Evolutionary conservation across 30 jellyfish, hydroid and myxozoan species (phyloP), one percentile per base, ranked within the genome.

Genomic region (Chironex yamaguchii): DNA sequence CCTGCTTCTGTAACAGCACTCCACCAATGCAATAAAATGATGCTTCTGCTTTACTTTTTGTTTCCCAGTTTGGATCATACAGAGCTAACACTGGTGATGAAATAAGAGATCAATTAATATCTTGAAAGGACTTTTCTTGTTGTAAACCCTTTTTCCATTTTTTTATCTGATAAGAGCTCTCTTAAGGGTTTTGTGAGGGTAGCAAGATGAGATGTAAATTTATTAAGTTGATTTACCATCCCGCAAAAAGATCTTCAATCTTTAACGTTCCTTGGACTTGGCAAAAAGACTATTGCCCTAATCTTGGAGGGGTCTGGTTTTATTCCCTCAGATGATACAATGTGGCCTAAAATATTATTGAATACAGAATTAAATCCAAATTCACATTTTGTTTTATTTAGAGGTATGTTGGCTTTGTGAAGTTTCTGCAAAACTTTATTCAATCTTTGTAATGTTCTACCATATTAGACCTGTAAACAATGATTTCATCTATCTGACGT

Each of bases 1-100:
- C 84, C 48, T 82, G 86, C 1, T 24, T 64, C 51, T 82, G 92
- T 22, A 21, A 48, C 22, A 82, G 54, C 27, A 82, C 79, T 23
- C 86, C 92, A 1, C 89, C 92, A 17, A 82, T 82, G 42, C 92
- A 86, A 51, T 82, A 67, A 9, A 67, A 27, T 36, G 87, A 66
- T 20, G 92, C 92, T 65, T 82, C 92, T 11, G 88, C 69, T n/a
- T 71, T 6, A 42, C 62, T 42, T 51, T 58, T 64, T 52, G 84
- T 80, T 64, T 80, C 73, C 27, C 71, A 1, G 29, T 80, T 80
- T 9, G 13, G 14, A 21, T 66, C 79, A 66, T 66, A 29, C 2
- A 66, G 65, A 31, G 84, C 84, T 34, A 80, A 62, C 6, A 80
- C 69, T 22, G 71, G 84, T 17, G 73, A 34, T 62, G 11, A 35